Conservation (phyloP, 1,140 invertebrate species). For the Heliothis subflexa region DNA sequence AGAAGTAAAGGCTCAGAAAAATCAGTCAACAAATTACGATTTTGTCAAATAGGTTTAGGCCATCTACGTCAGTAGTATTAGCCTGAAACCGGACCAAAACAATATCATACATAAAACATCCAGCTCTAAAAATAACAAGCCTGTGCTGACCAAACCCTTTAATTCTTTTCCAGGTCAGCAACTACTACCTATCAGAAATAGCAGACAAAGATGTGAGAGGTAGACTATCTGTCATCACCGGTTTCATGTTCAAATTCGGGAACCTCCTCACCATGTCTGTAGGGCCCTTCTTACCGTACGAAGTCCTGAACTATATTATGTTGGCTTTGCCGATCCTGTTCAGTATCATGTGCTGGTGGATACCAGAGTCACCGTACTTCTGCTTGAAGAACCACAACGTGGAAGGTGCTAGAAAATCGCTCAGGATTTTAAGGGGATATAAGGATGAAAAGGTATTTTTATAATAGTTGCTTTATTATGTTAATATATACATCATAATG, state of each 20-base stretch:
- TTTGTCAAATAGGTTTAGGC: too few species aligned
- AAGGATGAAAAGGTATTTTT: constrained; percentile 68
- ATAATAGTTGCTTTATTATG: too few species aligned
- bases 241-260: constrained; percentile 88
- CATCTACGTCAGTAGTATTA: too few species aligned
- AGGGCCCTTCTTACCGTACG: constrained; percentile 85
- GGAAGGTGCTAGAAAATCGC: constrained; percentile 68
- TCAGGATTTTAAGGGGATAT: constrained; percentile 73
- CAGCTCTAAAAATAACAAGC: too few species aligned
- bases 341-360: constrained; percentile 87
- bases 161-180: constrained; percentile 72
- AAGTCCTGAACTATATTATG: constrained; percentile 77
- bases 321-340: constrained; percentile 80
- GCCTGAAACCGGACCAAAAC: too few species aligned
- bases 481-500: too few species aligned
- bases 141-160: too few species aligned
- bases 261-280: constrained; percentile 83
- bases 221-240: constrained; percentile 87
- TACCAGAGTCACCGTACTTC: constrained; percentile 92
- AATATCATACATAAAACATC: too few species aligned
- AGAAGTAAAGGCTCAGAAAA: too few species aligned
- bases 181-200: constrained; percentile 90
- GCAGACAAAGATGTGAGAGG: constrained; percentile 88
- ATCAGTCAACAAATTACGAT: too few species aligned
- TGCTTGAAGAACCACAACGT: constrained; percentile 85